Evolutionary conservation across 2,797 vertebrate genomes (phyloP), one percentile per base, ranked within the genome.

Genomic region (Galagoides demidoff): DNA sequence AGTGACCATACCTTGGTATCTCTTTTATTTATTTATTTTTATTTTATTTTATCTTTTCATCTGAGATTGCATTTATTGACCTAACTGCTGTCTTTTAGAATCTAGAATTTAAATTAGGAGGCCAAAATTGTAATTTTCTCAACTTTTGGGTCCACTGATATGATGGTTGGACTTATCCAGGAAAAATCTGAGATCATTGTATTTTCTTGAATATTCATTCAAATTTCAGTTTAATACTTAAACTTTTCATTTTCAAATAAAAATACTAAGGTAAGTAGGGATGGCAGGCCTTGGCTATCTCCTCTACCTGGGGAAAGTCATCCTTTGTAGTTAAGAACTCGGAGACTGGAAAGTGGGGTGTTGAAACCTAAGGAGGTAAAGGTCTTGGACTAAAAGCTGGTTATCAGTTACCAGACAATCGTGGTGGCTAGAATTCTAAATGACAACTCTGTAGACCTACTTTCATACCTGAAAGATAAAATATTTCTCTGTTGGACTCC

Each of bases 211-310:
- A 68, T 90, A 95, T 57, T 89, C 16, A 92, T 89, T 90, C 22
- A 87, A 59, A 37, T 89, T 95, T 93, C 79, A 91, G 76, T 57
- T 94, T 95, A 87, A 89, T 34, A 93, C 63, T 95, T 90, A 14
- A 86, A 17, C 79, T 79, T 93, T 93, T 87, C 27, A 52, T 95
- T 96, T 95, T 83, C 45, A 96, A 86, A 78, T 89, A 92, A 92
- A 96, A 88, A 92, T 73, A 81, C 57, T 55, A 10, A 31, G 68
- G 27, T 19, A 87, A n/a, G 9, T 90, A 91, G 66, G 22, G 22
- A 89, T 90, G 8, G 37, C 90, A 82, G 49, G 29, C 23, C 7
- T 64, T 89, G 39, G 25, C 91, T 85, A 87, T 95, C 34, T 77
- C 55, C 37, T 86, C 45, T 45, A 34, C 29, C 78, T 79, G 55